Conservation (phyloP, 2,113 vertebrate genomes). For the Gyps fulvus region DNA sequence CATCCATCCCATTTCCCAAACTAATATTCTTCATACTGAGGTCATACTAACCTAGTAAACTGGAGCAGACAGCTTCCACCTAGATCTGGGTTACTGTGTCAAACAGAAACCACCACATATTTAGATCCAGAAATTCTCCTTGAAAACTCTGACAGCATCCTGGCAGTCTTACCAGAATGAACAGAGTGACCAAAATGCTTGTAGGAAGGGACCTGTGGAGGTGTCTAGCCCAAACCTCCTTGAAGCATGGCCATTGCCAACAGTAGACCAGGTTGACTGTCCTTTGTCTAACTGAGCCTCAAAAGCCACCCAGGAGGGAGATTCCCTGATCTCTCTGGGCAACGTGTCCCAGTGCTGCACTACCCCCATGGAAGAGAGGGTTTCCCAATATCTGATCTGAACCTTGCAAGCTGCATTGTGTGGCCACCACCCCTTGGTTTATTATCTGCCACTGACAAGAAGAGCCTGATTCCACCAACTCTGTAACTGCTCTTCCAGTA, state of each 20-base stretch:
- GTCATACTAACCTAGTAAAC: not conserved
- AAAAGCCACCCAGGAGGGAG: not conserved
- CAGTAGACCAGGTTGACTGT: not conserved
- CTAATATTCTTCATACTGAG: not conserved
- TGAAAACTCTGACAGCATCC: not conserved
- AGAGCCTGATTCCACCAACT: not conserved
- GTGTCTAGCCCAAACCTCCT: not conserved
- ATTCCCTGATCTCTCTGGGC: not conserved
- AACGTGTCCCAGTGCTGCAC: not conserved
- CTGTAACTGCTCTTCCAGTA: not conserved
- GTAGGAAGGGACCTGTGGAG: not conserved
- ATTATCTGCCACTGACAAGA: not conserved
- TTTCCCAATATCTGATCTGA: not conserved
- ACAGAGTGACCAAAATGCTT: not conserved
- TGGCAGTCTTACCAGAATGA: not conserved
- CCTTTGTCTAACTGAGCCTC: not conserved
- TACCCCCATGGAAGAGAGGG: accelerated
- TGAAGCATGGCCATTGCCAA: not conserved
- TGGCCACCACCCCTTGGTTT: not conserved
- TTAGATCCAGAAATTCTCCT: not conserved
- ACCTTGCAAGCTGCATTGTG: not conserved
- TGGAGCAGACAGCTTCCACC: not conserved
- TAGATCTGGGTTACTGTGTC: not conserved
- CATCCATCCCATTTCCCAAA: not conserved
- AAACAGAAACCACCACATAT: not conserved